Evolutionary conservation across 2,113 vertebrate species (phyloP), one percentile per base, ranked within the genome.

Genomic region (Phalacrocorax carbo): DNA sequence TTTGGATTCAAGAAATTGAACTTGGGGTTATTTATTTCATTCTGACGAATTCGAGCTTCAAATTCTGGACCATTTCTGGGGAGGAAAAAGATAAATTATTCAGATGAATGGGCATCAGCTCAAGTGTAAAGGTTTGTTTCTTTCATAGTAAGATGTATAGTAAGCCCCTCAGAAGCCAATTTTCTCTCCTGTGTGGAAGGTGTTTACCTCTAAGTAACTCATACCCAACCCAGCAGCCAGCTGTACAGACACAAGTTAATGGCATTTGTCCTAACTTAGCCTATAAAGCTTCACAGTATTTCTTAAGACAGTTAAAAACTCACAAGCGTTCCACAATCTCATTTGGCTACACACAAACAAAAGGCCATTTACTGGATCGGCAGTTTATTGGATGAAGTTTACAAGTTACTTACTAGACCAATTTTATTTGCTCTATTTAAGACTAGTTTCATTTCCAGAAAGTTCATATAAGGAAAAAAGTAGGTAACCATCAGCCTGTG

Each of bases 1-100:
- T 98, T 99, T 8, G 99, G 99, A 94, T 99, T 99, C 97, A 99
- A 96, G 97, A 99, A 99, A 82, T 99, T 99, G 97, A 99, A 99
- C 68, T 99, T 99, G 11, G 99, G 99, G 94, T 99, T 99, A 97
- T 99, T 99, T 96, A 99, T 99, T 93, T 99, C 99, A 82, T 99
- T 99, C 96, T 99, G 99, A 89, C 99, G 98, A 78, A 99, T 99
- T 93, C 99, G 99, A 82, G 99, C 99, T 98, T 99, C 99, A 97
- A 99, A 99, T 96, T 99, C 99, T 7, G 99, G 99, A 10, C 99
- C 99, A 26, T 99, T 99, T 96, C 99, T 99, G 86, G 23, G 34
- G 6, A 96, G 15, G 69, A 77, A 38, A 15, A 38, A 54, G 27
- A 66, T 10, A 22, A 79, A 13, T 2, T 12, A 5, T 34, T 77